phyloP scores from a whole-genome alignment of 2,888 invertebrate genomes.

The Catocala sponsa region DNA sequence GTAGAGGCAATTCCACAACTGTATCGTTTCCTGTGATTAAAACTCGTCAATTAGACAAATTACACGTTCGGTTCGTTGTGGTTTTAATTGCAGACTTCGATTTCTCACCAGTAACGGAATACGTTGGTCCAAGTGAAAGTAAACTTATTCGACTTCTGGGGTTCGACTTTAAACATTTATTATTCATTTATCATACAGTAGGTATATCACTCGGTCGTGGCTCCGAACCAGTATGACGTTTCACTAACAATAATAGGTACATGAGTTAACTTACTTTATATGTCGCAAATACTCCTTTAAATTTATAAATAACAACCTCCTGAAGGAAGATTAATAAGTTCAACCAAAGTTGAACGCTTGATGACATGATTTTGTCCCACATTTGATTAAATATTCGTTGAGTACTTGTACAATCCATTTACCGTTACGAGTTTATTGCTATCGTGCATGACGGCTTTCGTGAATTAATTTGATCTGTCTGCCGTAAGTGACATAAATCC shows the following conservation, averaged over 20 bases:
- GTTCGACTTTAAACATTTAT: slow-evolving; percentile 26
- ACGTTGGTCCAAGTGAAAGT: slow-evolving; percentile 48
- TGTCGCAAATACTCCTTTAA: no score
- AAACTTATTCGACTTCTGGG: slow-evolving; percentile 44
- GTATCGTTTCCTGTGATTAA: slow-evolving; percentile 59
- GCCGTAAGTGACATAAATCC: slow-evolving; percentile 47
- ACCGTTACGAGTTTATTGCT: slow-evolving; percentile 49
- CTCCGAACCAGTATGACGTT: slow-evolving; percentile 19
- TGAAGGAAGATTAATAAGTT: slow-evolving; percentile 11
- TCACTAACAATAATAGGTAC: slow-evolving; percentile 6
- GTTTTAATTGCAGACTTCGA: slow-evolving; percentile 60
- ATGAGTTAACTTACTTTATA: no score
- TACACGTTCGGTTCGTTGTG: slow-evolving; percentile 49
- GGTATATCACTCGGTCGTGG: slow-evolving; percentile 28
- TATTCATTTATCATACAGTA: slow-evolving; percentile 27
- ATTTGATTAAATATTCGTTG: slow-evolving; percentile 39
- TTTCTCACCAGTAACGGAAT: slow-evolving; percentile 63
- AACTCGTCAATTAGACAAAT: slow-evolving; percentile 56
- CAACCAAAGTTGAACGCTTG: slow-evolving; percentile 23
- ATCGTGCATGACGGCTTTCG: slow-evolving; percentile 42
- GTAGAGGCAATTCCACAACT: slow-evolving; percentile 43
- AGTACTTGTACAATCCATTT: slow-evolving; percentile 40
- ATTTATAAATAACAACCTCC: no score
- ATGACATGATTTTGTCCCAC: slow-evolving; percentile 34
- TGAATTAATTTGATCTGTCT: slow-evolving; percentile 38